A percentile compares a stretch with the other conserved stretches of the same genome.
phyloP scores from a whole-genome alignment of 2,797 vertebrate genomes.

The Microchirus variegatus region DNA sequence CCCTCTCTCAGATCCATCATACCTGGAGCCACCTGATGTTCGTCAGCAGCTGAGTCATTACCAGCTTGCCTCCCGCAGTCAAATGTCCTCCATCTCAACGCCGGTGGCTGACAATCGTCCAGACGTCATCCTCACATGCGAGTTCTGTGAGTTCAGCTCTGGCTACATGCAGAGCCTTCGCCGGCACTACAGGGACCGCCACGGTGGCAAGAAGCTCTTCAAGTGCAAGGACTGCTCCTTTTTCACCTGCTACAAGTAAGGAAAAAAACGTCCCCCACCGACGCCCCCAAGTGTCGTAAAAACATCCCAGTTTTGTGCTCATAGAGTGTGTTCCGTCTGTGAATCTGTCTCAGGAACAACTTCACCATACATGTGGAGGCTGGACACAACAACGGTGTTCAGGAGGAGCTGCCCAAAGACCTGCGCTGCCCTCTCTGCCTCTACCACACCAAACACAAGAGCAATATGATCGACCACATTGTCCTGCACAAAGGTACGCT shows the following conservation, averaged over 20 bases:
- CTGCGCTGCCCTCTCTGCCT: conserved; percentile 97
- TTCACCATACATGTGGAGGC: conserved; percentile 97
- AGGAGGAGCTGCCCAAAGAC: conserved; percentile 91
- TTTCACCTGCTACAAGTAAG: conserved; percentile 99
- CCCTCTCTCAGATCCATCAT: conserved; percentile 82
- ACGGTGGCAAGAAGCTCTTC: conserved; percentile 97
- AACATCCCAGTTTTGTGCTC: no score
- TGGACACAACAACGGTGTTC: conserved; percentile 87
- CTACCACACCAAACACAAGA: conserved; percentile 98
- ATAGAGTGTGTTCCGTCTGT: conserved; percentile 2
- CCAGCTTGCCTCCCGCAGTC: conserved; percentile 90
- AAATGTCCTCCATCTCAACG: conserved; percentile 82
- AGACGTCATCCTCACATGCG: conserved; percentile 90
- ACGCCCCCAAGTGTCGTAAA: no score
- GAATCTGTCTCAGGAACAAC: conserved; percentile 83
- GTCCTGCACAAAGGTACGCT: conserved; percentile 93
- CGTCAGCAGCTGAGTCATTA: conserved; percentile 96
- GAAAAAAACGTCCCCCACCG: neutral
- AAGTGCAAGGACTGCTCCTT: conserved; percentile 99
- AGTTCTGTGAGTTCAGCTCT: conserved; percentile 99
- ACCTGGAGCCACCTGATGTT: conserved; percentile 93
- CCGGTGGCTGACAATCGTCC: conserved; percentile 75
- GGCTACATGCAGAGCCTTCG: conserved; percentile 99
- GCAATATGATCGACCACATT: conserved; percentile 99
- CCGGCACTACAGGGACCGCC: conserved; percentile 96